These are phyloP conservation scores for Hyaena hyaena DNA, from an alignment of 2,113 vertebrate genomes.

Conservation along the genomic window DNA sequence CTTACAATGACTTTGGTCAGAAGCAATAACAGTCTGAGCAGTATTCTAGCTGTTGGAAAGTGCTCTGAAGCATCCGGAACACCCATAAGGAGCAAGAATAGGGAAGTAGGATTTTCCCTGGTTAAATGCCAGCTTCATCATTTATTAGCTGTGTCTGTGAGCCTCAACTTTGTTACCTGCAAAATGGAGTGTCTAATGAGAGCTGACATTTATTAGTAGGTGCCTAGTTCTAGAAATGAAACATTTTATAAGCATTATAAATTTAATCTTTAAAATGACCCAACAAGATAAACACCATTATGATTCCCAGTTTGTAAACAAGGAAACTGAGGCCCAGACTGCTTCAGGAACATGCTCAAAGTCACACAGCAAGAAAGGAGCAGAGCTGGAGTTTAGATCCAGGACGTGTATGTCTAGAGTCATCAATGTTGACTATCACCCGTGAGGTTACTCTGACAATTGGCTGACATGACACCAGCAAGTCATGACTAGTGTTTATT, in stretches of 20 bases:
- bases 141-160: neutral
- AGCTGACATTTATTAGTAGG: neutral
- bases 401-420: neutral
- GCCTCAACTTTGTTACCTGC: neutral
- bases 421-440: neutral
- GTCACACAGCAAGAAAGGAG: neutral
- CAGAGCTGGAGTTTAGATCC: neutral
- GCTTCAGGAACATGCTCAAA: neutral
- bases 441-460: neutral
- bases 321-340: neutral
- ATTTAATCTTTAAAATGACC: neutral
- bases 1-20: constrained; percentile 35
- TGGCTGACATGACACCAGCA: neutral
- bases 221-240: neutral
- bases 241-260: neutral
- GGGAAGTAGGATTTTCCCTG: neutral
- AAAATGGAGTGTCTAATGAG: neutral
- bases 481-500: neutral
- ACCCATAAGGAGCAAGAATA: neutral
- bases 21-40: neutral
- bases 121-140: neutral
- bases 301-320: neutral
- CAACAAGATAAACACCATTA: neutral
- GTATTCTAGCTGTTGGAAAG: neutral
- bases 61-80: neutral